phyloP scores from a whole-genome alignment of 2,888 invertebrate species.

The Oscheius myriophilus region DNA sequence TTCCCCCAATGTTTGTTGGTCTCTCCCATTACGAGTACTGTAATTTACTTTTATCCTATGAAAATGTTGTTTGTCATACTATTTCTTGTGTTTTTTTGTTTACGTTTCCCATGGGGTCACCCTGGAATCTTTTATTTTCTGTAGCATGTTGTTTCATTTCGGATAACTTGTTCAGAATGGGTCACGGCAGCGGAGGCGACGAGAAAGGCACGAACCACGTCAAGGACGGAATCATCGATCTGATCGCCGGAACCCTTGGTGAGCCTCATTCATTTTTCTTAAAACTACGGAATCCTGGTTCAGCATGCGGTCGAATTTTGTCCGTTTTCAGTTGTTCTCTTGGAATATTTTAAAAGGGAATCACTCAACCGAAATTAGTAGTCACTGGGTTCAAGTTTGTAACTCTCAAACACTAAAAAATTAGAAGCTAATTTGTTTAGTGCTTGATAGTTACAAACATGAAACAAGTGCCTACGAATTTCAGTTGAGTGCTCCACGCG shows the following conservation, averaged over 20 bases:
- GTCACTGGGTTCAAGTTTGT: too few relatives aligned
- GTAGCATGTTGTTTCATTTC: background rate
- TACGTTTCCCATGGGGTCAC: background rate
- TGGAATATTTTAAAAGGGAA: too few relatives aligned
- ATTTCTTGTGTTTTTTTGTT: background rate
- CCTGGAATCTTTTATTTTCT: background rate
- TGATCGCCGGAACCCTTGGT: conserved; percentile 69
- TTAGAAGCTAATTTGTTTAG: too few relatives aligned
- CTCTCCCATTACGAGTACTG: conserved; percentile 5
- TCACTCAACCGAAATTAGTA: too few relatives aligned
- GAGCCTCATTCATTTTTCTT: conserved; percentile 4
- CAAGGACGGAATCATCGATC: conserved; percentile 69
- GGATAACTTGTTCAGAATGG: conserved; percentile 11
- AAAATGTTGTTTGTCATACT: too few relatives aligned
- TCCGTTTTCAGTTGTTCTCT: too few relatives aligned
- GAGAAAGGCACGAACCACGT: conserved; percentile 33
- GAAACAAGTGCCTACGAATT: too few relatives aligned
- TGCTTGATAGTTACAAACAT: too few relatives aligned
- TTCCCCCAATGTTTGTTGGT: conserved; percentile 2
- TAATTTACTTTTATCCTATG: too few relatives aligned
- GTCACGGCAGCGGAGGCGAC: conserved; percentile 29
- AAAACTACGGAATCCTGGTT: conserved; percentile 4
- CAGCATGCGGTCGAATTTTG: background rate
- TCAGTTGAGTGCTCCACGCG: too few relatives aligned
- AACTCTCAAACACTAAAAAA: too few relatives aligned